These are phyloP conservation scores for Danaus chrysippus DNA, from an alignment of 2,888 invertebrate genomes.

Conservation along the genomic window DNA sequence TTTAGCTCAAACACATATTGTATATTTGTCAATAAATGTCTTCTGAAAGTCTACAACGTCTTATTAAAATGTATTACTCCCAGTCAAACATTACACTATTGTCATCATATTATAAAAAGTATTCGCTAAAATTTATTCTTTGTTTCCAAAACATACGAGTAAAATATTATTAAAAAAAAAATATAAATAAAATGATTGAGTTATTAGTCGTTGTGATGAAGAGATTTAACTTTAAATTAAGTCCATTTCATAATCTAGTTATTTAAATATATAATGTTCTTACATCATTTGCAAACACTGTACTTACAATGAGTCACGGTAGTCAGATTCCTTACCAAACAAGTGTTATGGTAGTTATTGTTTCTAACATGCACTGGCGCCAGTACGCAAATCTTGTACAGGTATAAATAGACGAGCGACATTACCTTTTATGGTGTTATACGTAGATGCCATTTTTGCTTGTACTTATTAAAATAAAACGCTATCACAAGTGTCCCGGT, in stretches of 20 bases:
- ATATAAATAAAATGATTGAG: too few relatives aligned
- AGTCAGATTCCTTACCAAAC: slow-evolving; percentile 22
- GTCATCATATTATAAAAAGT: too few relatives aligned
- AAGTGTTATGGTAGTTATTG: slow-evolving; percentile 23
- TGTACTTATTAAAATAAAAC: not conserved
- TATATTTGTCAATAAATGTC: too few relatives aligned
- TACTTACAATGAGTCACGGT: slow-evolving; percentile 19
- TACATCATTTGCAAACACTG: slow-evolving; percentile 6
- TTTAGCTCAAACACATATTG: too few relatives aligned
- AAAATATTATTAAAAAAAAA: too few relatives aligned
- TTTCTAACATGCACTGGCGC: slow-evolving; percentile 18
- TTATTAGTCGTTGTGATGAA: too few relatives aligned
- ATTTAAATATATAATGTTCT: slow-evolving; percentile 6
- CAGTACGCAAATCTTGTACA: slow-evolving; percentile 11
- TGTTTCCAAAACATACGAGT: too few relatives aligned
- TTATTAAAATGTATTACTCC: too few relatives aligned
- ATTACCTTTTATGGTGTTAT: not conserved
- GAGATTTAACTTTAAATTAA: too few relatives aligned
- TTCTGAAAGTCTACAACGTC: too few relatives aligned
- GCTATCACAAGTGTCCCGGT: slow-evolving; percentile 26
- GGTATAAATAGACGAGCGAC: not conserved
- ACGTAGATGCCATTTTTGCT: not conserved
- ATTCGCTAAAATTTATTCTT: too few relatives aligned
- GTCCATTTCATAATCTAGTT: not conserved
- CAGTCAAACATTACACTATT: too few relatives aligned